Conservation (phyloP, 2,888 invertebrate species). For the Hybos culiciformis region DNA sequence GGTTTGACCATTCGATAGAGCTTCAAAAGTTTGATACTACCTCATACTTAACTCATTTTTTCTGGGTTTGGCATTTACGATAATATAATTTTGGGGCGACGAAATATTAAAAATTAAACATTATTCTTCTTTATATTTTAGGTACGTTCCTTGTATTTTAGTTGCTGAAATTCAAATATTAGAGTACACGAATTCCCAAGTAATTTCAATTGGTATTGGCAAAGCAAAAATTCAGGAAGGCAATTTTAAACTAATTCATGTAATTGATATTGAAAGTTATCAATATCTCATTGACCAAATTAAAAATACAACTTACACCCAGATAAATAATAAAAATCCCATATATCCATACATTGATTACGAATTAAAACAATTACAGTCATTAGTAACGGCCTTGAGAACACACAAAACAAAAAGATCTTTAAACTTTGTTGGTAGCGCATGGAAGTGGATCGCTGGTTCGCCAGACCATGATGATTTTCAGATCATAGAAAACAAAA, state of each 20-base stretch:
- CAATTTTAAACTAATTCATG: conserved; percentile 2
- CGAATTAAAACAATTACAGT: background rate
- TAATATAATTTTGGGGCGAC: too few relatives aligned
- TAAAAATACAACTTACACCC: background rate
- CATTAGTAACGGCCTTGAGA: background rate
- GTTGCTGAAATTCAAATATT: conserved; percentile 1
- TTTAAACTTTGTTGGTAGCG: background rate
- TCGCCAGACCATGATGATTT: background rate
- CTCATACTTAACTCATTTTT: too few relatives aligned
- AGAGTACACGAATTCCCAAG: conserved; percentile 2
- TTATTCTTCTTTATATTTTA: too few relatives aligned
- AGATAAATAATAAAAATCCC: background rate
- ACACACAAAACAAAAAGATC: background rate
- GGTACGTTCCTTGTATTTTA: too few relatives aligned
- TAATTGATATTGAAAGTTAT: conserved; percentile 3
- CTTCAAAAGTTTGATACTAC: too few relatives aligned
- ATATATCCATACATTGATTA: background rate
- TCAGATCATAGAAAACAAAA: conserved; percentile 7
- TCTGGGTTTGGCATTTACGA: too few relatives aligned
- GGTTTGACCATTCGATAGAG: too few relatives aligned
- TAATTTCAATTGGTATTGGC: conserved; percentile 1
- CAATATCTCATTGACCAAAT: conserved; percentile 4
- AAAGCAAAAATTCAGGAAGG: conserved; percentile 4
- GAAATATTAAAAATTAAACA: conserved; percentile 6
- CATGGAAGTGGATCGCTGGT: background rate